A percentile compares a stretch with the other conserved stretches of the same genome.
These are phyloP conservation scores for Oreotrochilus melanogaster DNA, from an alignment of 2,113 vertebrate species.

Conservation along the genomic window DNA sequence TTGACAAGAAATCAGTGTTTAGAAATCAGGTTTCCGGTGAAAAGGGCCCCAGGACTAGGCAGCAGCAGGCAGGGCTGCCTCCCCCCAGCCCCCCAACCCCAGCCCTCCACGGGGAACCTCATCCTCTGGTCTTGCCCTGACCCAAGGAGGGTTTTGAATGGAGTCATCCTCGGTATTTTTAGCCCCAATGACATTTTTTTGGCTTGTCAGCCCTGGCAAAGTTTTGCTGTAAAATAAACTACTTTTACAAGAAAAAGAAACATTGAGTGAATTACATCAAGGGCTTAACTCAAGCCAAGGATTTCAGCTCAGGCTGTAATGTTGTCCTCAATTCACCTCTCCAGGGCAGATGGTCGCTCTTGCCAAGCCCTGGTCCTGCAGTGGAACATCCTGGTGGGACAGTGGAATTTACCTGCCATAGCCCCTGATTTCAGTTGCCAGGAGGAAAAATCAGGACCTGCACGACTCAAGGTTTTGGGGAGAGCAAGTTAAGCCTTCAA, in stretches of 20 bases:
- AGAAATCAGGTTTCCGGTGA: not conserved
- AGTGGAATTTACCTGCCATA: not conserved
- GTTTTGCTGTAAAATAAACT: slow-evolving; percentile 42
- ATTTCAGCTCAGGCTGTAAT: slow-evolving; percentile 28
- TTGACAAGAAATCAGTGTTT: not conserved
- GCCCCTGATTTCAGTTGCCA: not conserved
- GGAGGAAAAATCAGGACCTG: not conserved
- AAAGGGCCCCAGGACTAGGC: not conserved
- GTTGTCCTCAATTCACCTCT: slow-evolving; percentile 30
- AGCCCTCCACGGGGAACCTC: not conserved
- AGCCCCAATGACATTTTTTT: slow-evolving; percentile 12
- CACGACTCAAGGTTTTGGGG: not conserved
- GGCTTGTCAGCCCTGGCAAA: slow-evolving; percentile 16
- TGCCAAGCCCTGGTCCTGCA: not conserved
- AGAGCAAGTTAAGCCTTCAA: not conserved
- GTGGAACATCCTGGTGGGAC: not conserved
- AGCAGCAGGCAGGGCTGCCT: not conserved
- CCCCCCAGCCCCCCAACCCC: not conserved
- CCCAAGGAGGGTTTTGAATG: not conserved
- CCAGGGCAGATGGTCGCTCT: not conserved
- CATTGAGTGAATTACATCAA: slow-evolving; percentile 2
- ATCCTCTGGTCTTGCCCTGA: not conserved
- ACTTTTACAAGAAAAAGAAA: slow-evolving; percentile 36
- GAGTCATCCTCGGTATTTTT: slow-evolving; percentile 31
- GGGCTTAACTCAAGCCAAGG: slow-evolving; percentile 30